These are phyloP conservation scores for Adelosebastes latens DNA, from an alignment of 2,797 vertebrate genomes.

Conservation along the genomic window DNA sequence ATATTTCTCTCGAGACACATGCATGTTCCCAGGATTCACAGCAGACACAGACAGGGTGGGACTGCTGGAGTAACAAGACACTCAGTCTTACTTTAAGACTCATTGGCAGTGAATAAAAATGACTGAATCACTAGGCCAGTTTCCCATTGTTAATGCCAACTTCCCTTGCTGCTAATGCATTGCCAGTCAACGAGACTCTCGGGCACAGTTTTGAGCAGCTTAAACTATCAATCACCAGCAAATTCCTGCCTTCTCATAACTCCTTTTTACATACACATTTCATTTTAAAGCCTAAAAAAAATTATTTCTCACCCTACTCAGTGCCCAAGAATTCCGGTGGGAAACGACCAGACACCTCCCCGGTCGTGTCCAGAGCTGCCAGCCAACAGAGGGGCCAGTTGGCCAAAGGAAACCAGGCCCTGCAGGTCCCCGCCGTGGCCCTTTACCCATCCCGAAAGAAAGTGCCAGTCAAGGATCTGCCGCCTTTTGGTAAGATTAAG, in stretches of 20 bases:
- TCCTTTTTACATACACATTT: not conserved
- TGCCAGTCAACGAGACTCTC: not conserved
- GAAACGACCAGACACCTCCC: conserved; percentile 93
- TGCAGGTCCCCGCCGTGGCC: conserved; percentile 94
- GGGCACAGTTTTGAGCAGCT: not conserved
- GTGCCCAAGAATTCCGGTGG: conserved; percentile 94
- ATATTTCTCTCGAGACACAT: not conserved
- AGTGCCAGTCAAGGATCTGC: conserved; percentile 95
- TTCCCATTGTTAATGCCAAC: conserved; percentile 18
- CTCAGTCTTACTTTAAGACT: conserved; percentile 9
- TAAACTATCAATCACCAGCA: not conserved
- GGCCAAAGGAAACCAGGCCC: conserved; percentile 88
- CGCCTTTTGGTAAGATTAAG: conserved; percentile 92
- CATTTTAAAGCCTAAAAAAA: not conserved
- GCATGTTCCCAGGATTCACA: conserved; percentile 13
- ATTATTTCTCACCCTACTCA: conserved; percentile 44
- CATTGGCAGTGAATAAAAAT: conserved; percentile 10
- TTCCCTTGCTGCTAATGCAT: not conserved
- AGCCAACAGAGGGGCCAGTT: conserved; percentile 89
- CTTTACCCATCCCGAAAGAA: conserved; percentile 97
- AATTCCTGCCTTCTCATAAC: not conserved
- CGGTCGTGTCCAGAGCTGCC: conserved; percentile 91
- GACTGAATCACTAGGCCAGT: not conserved
- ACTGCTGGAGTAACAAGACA: not conserved
- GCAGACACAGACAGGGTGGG: conserved; percentile 1